Conservation (phyloP, 2,888 invertebrate species). For the Aspidiotus destructor region DNA sequence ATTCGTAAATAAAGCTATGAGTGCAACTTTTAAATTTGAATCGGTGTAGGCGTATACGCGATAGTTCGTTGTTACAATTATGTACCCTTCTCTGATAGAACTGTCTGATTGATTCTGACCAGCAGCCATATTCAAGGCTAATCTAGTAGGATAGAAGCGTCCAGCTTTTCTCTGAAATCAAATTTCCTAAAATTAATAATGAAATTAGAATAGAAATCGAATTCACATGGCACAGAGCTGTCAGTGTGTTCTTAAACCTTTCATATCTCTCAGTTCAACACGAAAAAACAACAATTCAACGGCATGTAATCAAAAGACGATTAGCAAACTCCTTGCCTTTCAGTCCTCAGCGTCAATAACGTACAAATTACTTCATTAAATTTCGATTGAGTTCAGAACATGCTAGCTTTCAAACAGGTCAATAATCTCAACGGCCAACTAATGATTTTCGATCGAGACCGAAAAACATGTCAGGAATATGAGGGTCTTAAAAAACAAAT, state of each 20-base stretch:
- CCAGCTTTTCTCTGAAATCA: slow-evolving; percentile 67
- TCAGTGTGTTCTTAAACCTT: too few relatives aligned
- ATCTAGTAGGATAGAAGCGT: slow-evolving; percentile 86
- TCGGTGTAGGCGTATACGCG: slow-evolving; percentile 93
- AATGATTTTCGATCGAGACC: too few relatives aligned
- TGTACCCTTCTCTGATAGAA: slow-evolving; percentile 53
- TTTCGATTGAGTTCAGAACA: too few relatives aligned
- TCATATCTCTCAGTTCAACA: neutral
- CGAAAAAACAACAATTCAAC: neutral
- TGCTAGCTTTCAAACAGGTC: too few relatives aligned
- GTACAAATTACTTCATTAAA: too few relatives aligned
- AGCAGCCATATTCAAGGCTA: slow-evolving; percentile 75
- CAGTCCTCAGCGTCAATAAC: too few relatives aligned
- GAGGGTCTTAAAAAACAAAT: too few relatives aligned
- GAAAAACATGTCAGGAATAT: too few relatives aligned
- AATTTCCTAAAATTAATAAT: slow-evolving; percentile 36
- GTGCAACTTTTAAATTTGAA: slow-evolving; percentile 80
- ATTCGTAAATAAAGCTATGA: slow-evolving; percentile 86
- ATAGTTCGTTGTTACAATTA: slow-evolving; percentile 93
- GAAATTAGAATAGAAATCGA: neutral
- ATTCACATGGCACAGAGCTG: neutral
- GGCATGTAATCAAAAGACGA: too few relatives aligned
- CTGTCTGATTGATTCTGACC: slow-evolving; percentile 43
- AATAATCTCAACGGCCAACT: too few relatives aligned
- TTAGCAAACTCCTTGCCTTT: too few relatives aligned